Base-by-base conservation (phyloP, 1,140 invertebrate genomes). In the Atopsyche davidsoni region DNA sequence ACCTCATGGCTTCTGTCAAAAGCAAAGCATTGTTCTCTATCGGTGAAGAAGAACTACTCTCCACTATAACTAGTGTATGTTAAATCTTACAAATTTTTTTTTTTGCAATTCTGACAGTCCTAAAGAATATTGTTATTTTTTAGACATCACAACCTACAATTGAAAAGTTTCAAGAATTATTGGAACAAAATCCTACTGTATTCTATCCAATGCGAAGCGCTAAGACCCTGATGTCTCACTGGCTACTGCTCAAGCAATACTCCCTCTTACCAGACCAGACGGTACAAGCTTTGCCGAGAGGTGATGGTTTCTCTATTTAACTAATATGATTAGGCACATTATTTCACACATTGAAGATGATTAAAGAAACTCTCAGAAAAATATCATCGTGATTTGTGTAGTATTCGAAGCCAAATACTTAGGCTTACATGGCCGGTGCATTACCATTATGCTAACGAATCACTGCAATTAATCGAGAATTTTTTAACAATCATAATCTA, bases 221-320 rank as follows among this genome's bases (percentile, higher is more conserved):
- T 1, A 93, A 92, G 72, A 74, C 83, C 9, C 69, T 99, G 21
- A 77, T 87, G 60, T 80, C 80, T 24, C 92, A 98, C 68, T 99
- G 95, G 95, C 79, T 88, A 48, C 72, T 92, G 17, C 82, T 98
- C 70, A 94, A 94, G 67, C 92, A 96, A 61, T 96, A 95, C 67
- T 85, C 92, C 60, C 72, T 98, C 2, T 66, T 98, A 24, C 85
- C 89, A 0, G 93, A 97, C 72, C 94, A 97, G 75, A 79, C 79
- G 43, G 81, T 89, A 58, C 80, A 79, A 59, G 73, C 75, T 41
- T 65, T 82, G 42, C 77, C 79, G 21, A 76, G 77, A 58, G 71
- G 76, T 65, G 65, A 61, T n/a, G n/a, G n/a, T n/a, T n/a, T n/a
- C n/a, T n/a, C n/a, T n/a, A n/a, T n/a, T n/a, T n/a, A n/a, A n/a